Evolutionary conservation across 1,140 invertebrate species (phyloP).

Genomic region (Phocides pigmalion): DNA sequence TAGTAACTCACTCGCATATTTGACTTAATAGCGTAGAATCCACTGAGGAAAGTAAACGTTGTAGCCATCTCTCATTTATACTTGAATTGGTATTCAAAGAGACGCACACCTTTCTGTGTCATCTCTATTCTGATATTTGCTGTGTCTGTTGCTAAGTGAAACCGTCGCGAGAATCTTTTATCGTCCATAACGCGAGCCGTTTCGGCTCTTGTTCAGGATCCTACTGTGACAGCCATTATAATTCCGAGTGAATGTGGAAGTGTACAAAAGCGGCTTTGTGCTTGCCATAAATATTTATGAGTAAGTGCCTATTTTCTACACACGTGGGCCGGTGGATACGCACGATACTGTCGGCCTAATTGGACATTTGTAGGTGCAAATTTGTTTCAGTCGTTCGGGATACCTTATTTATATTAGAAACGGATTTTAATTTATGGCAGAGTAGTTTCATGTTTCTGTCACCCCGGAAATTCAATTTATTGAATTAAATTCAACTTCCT

Average conservation of each 20-base stretch:
- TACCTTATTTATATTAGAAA: constrained; percentile 38
- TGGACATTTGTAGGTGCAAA: constrained; percentile 65
- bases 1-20: constrained; percentile 36
- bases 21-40: constrained; percentile 20
- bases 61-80: constrained; percentile 34
- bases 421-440: constrained; percentile 46
- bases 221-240: constrained; percentile 79
- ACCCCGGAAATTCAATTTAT: constrained; percentile 24
- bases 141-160: constrained; percentile 74
- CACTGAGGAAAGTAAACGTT: constrained; percentile 51
- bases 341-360: constrained; percentile 71
- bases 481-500: constrained; percentile 21
- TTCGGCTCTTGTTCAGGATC: constrained; percentile 77
- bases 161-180: constrained; percentile 73
- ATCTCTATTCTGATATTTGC: constrained; percentile 61
- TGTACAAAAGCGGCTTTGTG: constrained; percentile 76
- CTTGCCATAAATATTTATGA: constrained; percentile 79
- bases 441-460: constrained; percentile 30
- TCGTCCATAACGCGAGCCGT: constrained; percentile 72
- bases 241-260: constrained; percentile 78
- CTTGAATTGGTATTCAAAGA: constrained; percentile 42
- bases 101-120: constrained; percentile 58
- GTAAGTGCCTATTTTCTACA: constrained; percentile 74
- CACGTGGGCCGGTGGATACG: constrained; percentile 73
- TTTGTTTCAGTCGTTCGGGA: constrained; percentile 61